These are phyloP conservation scores for Lysandra coridon DNA, from an alignment of 2,888 invertebrate genomes.

Conservation along the genomic window DNA sequence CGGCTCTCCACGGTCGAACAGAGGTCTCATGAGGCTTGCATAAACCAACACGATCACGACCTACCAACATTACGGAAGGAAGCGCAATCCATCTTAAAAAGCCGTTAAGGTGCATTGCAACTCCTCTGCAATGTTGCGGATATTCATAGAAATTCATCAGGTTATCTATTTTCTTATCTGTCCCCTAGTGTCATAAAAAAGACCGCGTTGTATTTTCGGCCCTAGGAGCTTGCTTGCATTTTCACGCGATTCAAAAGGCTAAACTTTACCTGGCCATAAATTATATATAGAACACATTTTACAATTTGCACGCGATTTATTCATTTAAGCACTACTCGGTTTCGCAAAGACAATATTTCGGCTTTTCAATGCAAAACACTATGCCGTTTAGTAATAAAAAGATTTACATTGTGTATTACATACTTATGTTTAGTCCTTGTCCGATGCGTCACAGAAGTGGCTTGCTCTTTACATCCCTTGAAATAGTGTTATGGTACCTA, in stretches of 20 bases:
- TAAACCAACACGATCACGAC: too few species aligned
- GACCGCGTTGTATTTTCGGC: not conserved
- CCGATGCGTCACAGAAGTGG: too few species aligned
- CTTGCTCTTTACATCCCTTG: too few species aligned
- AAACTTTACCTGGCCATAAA: not conserved
- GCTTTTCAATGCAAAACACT: not conserved
- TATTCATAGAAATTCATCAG: not conserved
- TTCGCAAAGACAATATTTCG: not conserved
- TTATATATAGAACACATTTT: constrained; percentile 6
- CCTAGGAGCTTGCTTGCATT: not conserved
- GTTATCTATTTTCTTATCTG: not conserved
- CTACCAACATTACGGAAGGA: too few species aligned
- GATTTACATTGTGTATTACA: too few species aligned
- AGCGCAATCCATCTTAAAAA: too few species aligned
- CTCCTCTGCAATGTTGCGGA: not conserved
- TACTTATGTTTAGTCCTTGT: too few species aligned
- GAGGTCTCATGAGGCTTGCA: too few species aligned
- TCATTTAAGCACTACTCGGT: not conserved
- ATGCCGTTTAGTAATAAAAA: not conserved
- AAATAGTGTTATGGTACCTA: too few species aligned
- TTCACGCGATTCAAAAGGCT: not conserved
- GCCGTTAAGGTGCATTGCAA: too few species aligned
- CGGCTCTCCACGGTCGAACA: too few species aligned
- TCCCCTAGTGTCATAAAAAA: not conserved
- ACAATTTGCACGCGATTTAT: constrained; percentile 15